Base-by-base conservation (phyloP, 2,888 invertebrate genomes). In the Cynaeus angustus region DNA sequence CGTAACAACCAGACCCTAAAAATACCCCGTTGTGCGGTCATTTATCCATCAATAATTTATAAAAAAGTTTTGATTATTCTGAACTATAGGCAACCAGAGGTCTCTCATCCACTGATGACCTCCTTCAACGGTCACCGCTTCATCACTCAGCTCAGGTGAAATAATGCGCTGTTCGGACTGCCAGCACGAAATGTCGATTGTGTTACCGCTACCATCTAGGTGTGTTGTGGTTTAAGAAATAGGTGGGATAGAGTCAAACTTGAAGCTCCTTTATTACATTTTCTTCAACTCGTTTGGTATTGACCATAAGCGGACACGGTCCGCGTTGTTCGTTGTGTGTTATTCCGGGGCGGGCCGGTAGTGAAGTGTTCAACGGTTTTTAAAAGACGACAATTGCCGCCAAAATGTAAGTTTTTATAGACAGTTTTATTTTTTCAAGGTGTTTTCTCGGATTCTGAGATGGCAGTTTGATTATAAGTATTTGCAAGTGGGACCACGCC, bases 181-280 rank as follows among this genome's bases (percentile, higher is more conserved):
- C 37, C 28, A 43, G 30, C 55, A 65, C 48, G 52, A 67, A 67
- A 67, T 52, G 66, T 67, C 59, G 38, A 66, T 66, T 67, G 56
- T 52, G 46, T 12, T 21, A 50, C 45, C 46, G n/a, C 45, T 43
- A 16, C 56, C 55, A 46, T 62, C n/a, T 50, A 68, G 64, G 64
- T 64, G 59, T 65, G 69, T 65, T 58, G 58, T 69, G 65, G 56
- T 26, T 66, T 37, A 59, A 69, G 65, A 59, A 59, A 58, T 52
- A 66, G 58, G 69, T 69, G 69, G 69, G 69, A 69, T 69, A 66
- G 69, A 58, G 69, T 41, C 50, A 43, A 56, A 48, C 48, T 53
- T 53, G 53, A 46, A 56, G 66, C 56, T 56, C 37, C 55, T 46
- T 21, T 59, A 21, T 21, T 21, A 59, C 38, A 50, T 30, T 64